Evolutionary conservation across 35 echinoderm and acorn worm genomes (phyloP), one percentile per base, ranked within the genome.

Genomic region (Heliocidaris tuberculata): DNA sequence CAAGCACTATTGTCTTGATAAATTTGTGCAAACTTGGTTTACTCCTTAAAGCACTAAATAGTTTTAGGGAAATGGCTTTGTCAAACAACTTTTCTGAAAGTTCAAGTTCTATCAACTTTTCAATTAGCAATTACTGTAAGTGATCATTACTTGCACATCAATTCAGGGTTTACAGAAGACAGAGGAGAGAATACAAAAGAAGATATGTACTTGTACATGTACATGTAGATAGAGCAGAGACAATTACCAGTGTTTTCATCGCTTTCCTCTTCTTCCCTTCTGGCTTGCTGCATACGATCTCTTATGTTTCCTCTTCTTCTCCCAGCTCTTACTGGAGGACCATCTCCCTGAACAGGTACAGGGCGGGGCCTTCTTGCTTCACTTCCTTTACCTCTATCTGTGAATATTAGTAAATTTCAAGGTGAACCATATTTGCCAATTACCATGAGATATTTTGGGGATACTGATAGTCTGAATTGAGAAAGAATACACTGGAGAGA

Each of bases 181-280:
- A n/a, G n/a, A n/a, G 35, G 35, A 42, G 35, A 3, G 35, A 42
- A 42, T 42, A n/a, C n/a, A n/a, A n/a, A n/a, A 3, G 35, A 9
- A 29, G n/a, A 29, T 29, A 30, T 16, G 85, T 24, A 86, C 9
- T 29, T 86, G 12, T 21, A 29, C 31, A 86, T 32, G 27, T 30
- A 86, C 2, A 3, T 30, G 86, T 48, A 35, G 8, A 35, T 15
- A 31, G 31, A 16, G 5, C 2, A 13, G 9, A 89, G 12, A 48
- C 19, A 19, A 13, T 89, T 48, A 89, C 87, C 87, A 12, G 32
- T 89, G 19, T 89, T 48, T 47, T 89, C 87, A 15, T 89, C 87
- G 35, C 87, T 89, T 78, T 78, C 65, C 87, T 89, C 87, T 48
- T 89, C 87, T 48, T 89, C 87, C 87, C 47, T 32, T 89, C 87